A percentile compares a stretch with the other conserved stretches of the same genome.
These are phyloP conservation scores for Lordiphosa fenestrarum DNA, from an alignment of 2,888 invertebrate genomes.

Conservation along the genomic window DNA sequence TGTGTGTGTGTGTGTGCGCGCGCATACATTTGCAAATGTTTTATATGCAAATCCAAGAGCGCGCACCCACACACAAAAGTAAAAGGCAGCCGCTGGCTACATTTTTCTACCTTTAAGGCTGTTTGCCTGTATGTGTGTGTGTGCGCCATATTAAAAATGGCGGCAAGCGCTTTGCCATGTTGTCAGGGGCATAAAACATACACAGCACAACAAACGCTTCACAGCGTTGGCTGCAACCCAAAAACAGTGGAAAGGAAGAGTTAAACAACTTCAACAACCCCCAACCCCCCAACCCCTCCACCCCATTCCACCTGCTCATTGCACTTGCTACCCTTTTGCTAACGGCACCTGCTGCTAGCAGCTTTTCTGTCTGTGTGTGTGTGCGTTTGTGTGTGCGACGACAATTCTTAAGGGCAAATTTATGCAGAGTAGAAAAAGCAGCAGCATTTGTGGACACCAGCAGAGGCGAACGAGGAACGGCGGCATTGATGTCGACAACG, in stretches of 20 bases:
- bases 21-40: slow-evolving; percentile 67
- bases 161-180: slow-evolving; percentile 51
- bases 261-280: slow-evolving; percentile 10
- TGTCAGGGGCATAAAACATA: slow-evolving; percentile 40
- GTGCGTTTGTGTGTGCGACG: slow-evolving; percentile 27
- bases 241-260: not conserved
- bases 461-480: slow-evolving; percentile 5
- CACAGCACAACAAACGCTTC: slow-evolving; percentile 43
- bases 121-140: slow-evolving; percentile 29
- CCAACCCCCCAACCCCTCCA: slow-evolving; percentile 23
- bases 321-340: slow-evolving; percentile 48
- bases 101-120: slow-evolving; percentile 48
- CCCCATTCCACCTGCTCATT: slow-evolving; percentile 28
- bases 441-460: slow-evolving; percentile 2
- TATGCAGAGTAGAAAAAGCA: slow-evolving; percentile 60
- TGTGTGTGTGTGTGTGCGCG: slow-evolving; percentile 43
- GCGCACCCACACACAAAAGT: slow-evolving; percentile 11
- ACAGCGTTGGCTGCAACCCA: no score
- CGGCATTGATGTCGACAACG: slow-evolving; percentile 2
- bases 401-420: slow-evolving; percentile 73
- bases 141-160: slow-evolving; percentile 75
- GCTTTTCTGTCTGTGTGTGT: slow-evolving; percentile 29
- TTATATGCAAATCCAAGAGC: slow-evolving; percentile 64
- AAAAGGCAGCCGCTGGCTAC: slow-evolving; percentile 38
- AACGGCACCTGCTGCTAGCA: slow-evolving; percentile 57